Base-by-base conservation (phyloP, 2,888 invertebrate genomes). In the Diploptera punctata region DNA sequence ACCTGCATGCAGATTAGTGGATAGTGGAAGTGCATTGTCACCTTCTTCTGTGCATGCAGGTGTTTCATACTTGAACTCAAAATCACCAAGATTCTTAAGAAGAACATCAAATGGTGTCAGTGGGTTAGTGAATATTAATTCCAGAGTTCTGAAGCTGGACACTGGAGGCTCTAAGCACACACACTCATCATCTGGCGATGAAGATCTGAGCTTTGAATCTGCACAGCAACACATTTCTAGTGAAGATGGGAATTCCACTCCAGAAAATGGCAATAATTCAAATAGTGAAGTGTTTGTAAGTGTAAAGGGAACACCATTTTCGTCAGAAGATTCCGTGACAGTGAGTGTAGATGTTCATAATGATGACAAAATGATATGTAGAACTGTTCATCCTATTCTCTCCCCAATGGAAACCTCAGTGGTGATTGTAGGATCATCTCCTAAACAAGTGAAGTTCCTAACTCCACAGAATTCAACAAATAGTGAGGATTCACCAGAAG, bases 111-210 rank as follows among this genome's bases (percentile, higher is more conserved):
- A 44, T 43, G 62, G 19, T 24, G 24, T 65, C 10, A 65, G 62
- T 47, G 65, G 65, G 2, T 26, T 47, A 29, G 82, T 77, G 82
- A 81, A 75, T 81, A 44, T 33, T 67, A 70, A 26, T 67, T 68
- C 43, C 18, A 49, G 29, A 68, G 33, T 19, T 13, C 13, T 62
- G 52, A 47, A 38, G 43, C 21, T 24, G 10, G 43, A 52, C 19
- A 18, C 38, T 52, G 21, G 10, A 54, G 26, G 26, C 16, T n/a
- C 43, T 26, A 26, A 49, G 68, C 7, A 24, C 9, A n/a, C 57
- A 29, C 21, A 47, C 49, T 61, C 60, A 1, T 33, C 49, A 29
- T 74, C 74, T 44, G 74, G 74, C 1, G 68, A 68, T 49, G 76
- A 72, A 5, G 75, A 76, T 16, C 62, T 72, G 16, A 77, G 77